Conservation (phyloP, 2,797 vertebrate genomes). For the Taeniopygia guttata region DNA sequence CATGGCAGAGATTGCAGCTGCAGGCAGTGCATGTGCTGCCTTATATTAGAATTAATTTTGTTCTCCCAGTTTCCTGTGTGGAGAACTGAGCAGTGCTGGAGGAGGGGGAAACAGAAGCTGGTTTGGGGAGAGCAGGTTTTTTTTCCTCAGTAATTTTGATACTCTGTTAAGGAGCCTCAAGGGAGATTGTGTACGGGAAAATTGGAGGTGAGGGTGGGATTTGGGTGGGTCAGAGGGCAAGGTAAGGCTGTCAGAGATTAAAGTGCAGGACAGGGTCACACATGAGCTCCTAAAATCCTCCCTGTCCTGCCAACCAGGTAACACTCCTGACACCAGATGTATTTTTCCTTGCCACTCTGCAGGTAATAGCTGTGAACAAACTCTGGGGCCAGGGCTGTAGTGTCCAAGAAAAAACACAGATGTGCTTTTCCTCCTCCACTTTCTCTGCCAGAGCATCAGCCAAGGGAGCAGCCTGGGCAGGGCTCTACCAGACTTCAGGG, state of each 20-base stretch:
- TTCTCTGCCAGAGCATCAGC: neutral
- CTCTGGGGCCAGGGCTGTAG: neutral
- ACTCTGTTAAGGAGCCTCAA: neutral
- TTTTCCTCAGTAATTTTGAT: neutral
- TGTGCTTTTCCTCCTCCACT: neutral
- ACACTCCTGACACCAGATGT: accelerated
- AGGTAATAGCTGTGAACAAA: neutral
- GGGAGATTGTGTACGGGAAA: neutral
- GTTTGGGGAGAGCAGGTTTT: neutral
- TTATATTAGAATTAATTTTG: neutral
- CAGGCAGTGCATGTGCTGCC: neutral
- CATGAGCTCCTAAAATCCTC: neutral
- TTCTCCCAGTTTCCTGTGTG: neutral
- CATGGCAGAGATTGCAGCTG: neutral
- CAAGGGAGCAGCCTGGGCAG: neutral
- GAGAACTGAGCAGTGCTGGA: neutral
- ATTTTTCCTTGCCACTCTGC: neutral
- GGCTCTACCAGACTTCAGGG: neutral
- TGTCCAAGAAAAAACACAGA: neutral
- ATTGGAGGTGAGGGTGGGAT: neutral
- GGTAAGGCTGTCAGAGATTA: neutral
- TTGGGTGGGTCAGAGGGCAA: neutral
- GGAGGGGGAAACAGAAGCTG: neutral
- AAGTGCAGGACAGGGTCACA: neutral
- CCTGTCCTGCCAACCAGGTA: neutral